A percentile compares a stretch with the other conserved stretches of the same genome.
Conservation (phyloP, 2,888 invertebrate species). For the Belgica antarctica region DNA sequence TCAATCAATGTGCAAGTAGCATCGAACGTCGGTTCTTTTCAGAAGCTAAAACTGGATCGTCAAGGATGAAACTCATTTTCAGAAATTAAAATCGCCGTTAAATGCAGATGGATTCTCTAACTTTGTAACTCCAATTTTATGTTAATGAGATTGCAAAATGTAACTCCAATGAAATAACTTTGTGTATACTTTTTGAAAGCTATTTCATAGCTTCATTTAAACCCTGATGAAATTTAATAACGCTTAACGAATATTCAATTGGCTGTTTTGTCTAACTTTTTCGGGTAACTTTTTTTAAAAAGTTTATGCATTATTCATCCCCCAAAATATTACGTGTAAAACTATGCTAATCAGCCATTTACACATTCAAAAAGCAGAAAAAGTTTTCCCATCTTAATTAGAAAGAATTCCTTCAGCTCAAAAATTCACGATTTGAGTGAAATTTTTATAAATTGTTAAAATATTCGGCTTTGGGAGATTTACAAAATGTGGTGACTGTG, state of each 20-base stretch:
- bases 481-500: not conserved
- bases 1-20: no score
- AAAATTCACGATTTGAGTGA: slow-evolving; percentile 39
- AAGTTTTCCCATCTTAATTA: slow-evolving; percentile 42
- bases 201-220: not conserved
- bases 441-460: slow-evolving; percentile 13
- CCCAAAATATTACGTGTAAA: slow-evolving; percentile 38
- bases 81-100: no score
- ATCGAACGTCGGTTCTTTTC: no score
- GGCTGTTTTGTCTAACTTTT: not conserved
- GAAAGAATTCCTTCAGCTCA: slow-evolving; percentile 26
- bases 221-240: not conserved
- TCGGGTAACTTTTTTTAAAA: not conserved
- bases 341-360: slow-evolving; percentile 17
- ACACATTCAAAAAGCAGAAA: slow-evolving; percentile 10
- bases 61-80: no score
- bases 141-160: no score
- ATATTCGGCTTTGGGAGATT: not conserved
- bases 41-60: no score
- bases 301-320: slow-evolving; percentile 36
- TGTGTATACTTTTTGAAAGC: not conserved
- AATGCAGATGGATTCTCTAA: no score
- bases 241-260: not conserved
- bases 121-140: no score
- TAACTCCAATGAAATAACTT: no score